Base-by-base conservation (phyloP, 2,888 invertebrate species). In the Lapara coniferarum region DNA sequence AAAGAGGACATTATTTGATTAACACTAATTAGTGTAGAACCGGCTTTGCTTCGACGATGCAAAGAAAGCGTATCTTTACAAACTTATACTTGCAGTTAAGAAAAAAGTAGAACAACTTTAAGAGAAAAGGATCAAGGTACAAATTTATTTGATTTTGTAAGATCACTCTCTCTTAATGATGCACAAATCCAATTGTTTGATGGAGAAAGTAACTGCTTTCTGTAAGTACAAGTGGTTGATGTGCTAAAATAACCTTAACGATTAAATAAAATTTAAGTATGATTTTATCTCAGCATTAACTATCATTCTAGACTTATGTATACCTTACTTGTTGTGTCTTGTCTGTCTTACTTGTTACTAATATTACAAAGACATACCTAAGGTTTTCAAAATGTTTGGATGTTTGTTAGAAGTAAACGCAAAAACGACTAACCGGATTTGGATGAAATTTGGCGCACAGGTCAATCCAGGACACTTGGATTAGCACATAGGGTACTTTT, bases 11-110 rank as follows among this genome's bases (percentile, higher is more conserved):
- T 83, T 93, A 89, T 93, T 93, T 93, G 90, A 90, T 93, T 93
- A 93, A 90, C 93, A 92, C 88, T 92, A 92, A 93, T 93, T 93
- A 93, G 85, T 83, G 72, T 78, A 79, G 63, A 88, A 91, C 92
- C 89, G 90, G 92, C 88, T 88, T 77, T 75, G 77, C 83, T 81
- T 83, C 85, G 76, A 80, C 81, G 78, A 78, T 78, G 84, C 81
- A 83, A 88, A 82, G 91, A 90, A 90, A 90, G 87, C 83, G 75
- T 77, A 19, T 55, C 10, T 19, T 37, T 37, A 25, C 53, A 66
- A 25, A 70, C 49, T 49, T 49, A 63, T 19, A 13, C 3, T 13
- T 68, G 37, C 25, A 52, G 13, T 49, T 30, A 14, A 10, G 66
- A 59, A 66, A 70, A 59, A 69, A 56, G 25, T 14, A 14, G 49